These are phyloP conservation scores for Drusus annulatus DNA, from an alignment of 1,140 invertebrate genomes.

Conservation along the genomic window DNA sequence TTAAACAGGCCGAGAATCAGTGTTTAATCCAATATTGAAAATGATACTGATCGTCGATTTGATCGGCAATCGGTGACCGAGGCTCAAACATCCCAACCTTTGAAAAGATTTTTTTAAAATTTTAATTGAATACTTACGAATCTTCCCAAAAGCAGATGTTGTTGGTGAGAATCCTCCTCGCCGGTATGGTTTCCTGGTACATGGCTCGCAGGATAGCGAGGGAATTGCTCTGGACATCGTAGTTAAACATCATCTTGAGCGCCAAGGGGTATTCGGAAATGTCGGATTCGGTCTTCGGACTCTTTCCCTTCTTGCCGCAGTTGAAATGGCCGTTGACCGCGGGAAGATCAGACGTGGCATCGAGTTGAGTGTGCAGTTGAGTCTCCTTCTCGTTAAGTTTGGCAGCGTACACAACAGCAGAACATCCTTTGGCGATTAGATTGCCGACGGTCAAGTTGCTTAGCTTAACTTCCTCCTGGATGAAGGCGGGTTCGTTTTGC, in stretches of 20 bases:
- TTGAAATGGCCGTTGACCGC: background rate
- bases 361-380: background rate
- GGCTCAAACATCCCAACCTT: too few relatives aligned
- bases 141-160: constrained; percentile 74
- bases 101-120: too few relatives aligned
- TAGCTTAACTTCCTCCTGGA: constrained; percentile 67
- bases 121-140: constrained; percentile 39
- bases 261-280: constrained; percentile 77
- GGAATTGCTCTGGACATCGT: constrained; percentile 88
- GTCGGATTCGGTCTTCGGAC: background rate
- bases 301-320: constrained; percentile 9
- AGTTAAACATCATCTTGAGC: constrained; percentile 95
- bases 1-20: too few relatives aligned
- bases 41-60: too few relatives aligned
- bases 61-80: too few relatives aligned
- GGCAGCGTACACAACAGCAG: constrained; percentile 86
- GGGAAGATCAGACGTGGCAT: background rate
- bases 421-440: constrained; percentile 86
- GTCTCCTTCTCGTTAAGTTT: constrained; percentile 65
- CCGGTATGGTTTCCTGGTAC: constrained; percentile 86
- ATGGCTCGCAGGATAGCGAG: constrained; percentile 83
- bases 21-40: too few relatives aligned
- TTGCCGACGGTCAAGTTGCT: constrained; percentile 79
- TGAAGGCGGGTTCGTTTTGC: constrained; percentile 63
- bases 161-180: constrained; percentile 71